These are phyloP conservation scores for Linepithema humile DNA, from an alignment of 1,140 invertebrate species.

Conservation along the genomic window DNA sequence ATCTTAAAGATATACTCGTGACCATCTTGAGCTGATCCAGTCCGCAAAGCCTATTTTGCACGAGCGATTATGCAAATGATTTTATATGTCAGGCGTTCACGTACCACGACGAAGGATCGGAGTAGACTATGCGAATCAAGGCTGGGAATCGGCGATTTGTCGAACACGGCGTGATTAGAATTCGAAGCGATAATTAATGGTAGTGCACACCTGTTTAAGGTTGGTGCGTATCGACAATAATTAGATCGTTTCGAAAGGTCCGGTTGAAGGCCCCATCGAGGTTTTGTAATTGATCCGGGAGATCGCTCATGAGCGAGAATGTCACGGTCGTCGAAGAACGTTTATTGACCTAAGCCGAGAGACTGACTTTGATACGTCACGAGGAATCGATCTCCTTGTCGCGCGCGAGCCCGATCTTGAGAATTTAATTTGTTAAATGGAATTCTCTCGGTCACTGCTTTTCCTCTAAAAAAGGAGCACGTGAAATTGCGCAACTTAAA, in stretches of 20 bases:
- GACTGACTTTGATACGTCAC: slow-evolving; percentile 46
- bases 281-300: slow-evolving; percentile 67
- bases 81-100: slow-evolving; percentile 46
- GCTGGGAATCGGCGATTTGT: not conserved
- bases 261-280: slow-evolving; percentile 14
- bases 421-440: not conserved
- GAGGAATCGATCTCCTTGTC: not conserved
- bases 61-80: slow-evolving; percentile 45
- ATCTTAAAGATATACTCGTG: not conserved
- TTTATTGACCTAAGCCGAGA: slow-evolving; percentile 70
- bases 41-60: slow-evolving; percentile 1
- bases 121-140: not conserved
- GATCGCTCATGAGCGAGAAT: slow-evolving; percentile 63
- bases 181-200: slow-evolving; percentile 53
- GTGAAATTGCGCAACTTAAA: not conserved
- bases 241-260: slow-evolving; percentile 51
- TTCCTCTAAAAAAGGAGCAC: not conserved
- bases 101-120: not conserved
- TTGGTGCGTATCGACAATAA: not conserved
- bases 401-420: not conserved
- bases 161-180: not conserved
- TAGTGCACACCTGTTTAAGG: not conserved
- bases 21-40: not conserved
- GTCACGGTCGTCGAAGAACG: slow-evolving; percentile 69
- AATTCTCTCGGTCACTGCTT: not conserved